phyloP scores from a whole-genome alignment of 2,888 invertebrate genomes.

The Elegia similella region DNA sequence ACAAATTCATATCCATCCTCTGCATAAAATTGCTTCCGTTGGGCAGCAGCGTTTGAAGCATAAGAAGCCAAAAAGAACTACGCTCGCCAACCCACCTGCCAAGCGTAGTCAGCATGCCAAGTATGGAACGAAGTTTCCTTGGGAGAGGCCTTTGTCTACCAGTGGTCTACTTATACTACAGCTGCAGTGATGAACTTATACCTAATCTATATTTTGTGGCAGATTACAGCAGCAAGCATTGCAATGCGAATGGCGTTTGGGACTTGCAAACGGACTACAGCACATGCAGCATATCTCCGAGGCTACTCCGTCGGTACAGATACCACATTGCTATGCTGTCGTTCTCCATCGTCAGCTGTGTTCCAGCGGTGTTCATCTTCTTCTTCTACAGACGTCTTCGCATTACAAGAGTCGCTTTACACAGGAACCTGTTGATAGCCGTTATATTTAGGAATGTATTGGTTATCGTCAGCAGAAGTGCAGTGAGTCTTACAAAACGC shows the following conservation, averaged over 20 bases:
- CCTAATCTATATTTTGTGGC: slow-evolving; percentile 17
- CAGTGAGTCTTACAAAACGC: slow-evolving; percentile 55
- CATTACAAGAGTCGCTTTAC: slow-evolving; percentile 77
- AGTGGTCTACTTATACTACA: no score
- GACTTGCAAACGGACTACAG: slow-evolving; percentile 80
- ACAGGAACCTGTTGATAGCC: slow-evolving; percentile 82
- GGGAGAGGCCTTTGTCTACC: no score
- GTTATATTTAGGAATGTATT: slow-evolving; percentile 81
- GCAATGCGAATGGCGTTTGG: slow-evolving; percentile 80
- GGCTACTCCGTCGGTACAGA: slow-evolving; percentile 71
- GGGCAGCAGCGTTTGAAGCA: no score
- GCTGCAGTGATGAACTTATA: no score
- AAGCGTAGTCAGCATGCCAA: no score
- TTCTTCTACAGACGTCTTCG: slow-evolving; percentile 77
- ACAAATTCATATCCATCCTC: no score
- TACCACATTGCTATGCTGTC: slow-evolving; percentile 79
- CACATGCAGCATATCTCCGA: slow-evolving; percentile 78
- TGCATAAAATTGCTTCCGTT: no score
- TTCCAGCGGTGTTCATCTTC: slow-evolving; percentile 82
- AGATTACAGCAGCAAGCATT: slow-evolving; percentile 83
- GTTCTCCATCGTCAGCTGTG: slow-evolving; percentile 73
- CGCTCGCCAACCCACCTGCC: no score
- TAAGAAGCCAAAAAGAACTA: no score
- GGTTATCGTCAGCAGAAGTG: slow-evolving; percentile 78
- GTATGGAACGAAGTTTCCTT: no score